Conservation (phyloP, 37 sponge, comb jelly and placozoan genomes). For the Aplysina aerophoba region DNA sequence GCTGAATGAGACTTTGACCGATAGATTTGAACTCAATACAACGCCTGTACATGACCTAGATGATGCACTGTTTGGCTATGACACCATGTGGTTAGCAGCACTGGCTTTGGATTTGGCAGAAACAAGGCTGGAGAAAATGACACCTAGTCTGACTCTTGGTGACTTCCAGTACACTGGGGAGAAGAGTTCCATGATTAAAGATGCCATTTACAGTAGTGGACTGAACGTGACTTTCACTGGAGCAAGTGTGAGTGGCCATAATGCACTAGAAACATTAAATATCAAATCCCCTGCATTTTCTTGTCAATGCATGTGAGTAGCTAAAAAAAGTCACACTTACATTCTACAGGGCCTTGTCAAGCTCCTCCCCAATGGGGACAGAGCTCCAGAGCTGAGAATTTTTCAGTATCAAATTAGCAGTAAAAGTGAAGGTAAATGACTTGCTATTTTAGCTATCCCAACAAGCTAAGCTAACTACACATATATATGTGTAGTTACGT, state of each 20-base stretch:
- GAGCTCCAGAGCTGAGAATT: constrained; percentile 37
- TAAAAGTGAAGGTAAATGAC: not conserved
- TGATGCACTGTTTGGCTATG: constrained; percentile 40
- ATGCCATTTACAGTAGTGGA: not conserved
- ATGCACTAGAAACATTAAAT: too few species aligned
- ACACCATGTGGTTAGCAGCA: constrained; percentile 66
- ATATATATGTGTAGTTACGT: too few species aligned
- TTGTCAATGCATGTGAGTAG: constrained; percentile 30
- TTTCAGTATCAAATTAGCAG: constrained; percentile 43
- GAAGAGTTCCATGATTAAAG: constrained; percentile 15
- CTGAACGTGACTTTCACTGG: constrained; percentile 29
- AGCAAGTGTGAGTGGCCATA: constrained; percentile 38
- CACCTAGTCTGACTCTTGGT: not conserved
- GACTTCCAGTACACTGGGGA: constrained; percentile 27
- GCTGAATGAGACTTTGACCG: not conserved
- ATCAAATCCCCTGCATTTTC: too few species aligned
- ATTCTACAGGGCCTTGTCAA: not conserved
- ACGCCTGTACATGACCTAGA: not conserved
- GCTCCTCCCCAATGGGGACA: constrained; percentile 35
- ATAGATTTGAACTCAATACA: not conserved
- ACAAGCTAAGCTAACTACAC: too few species aligned
- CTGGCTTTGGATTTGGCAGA: constrained; percentile 42
- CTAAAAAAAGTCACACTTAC: not conserved
- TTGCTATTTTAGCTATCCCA: not conserved
- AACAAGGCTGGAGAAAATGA: constrained; percentile 18